Evolutionary conservation across 2,113 vertebrate genomes (phyloP).

Genomic region (Marmota flaviventris): DNA sequence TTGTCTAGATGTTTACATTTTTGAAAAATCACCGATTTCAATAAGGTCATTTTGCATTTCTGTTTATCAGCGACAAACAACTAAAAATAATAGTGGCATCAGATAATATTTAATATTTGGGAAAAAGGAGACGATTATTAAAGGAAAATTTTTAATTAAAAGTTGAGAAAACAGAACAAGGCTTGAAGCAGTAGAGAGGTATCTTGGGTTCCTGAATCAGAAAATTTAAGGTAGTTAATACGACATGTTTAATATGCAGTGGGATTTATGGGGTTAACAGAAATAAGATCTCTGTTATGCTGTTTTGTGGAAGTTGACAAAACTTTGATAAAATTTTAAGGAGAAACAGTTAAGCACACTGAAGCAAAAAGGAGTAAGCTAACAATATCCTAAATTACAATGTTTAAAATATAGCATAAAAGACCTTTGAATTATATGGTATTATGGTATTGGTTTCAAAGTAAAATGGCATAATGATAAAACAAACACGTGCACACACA

Average conservation of each 20-base stretch:
- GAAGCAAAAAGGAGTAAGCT: background rate
- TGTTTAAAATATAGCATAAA: conserved; percentile 5
- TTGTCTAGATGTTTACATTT: background rate
- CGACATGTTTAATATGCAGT: background rate
- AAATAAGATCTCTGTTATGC: background rate
- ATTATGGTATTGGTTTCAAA: background rate
- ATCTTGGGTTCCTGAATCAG: conserved; percentile 4
- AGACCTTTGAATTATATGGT: background rate
- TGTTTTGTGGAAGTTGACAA: background rate
- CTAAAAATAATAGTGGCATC: conserved; percentile 5
- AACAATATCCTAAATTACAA: background rate
- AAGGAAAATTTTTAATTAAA: conserved; percentile 43
- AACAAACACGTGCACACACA: background rate
- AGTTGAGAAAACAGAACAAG: background rate
- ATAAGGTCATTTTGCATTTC: conserved; percentile 35
- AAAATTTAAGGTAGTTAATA: background rate
- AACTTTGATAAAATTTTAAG: background rate
- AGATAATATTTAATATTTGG: conserved; percentile 24
- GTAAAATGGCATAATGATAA: background rate
- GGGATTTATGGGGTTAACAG: background rate
- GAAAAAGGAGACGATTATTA: conserved; percentile 15
- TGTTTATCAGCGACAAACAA: background rate
- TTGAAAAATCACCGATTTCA: conserved; percentile 8
- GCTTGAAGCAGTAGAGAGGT: conserved; percentile 7
- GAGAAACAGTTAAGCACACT: conserved; percentile 2